phyloP scores from a whole-genome alignment of 1,140 invertebrate genomes.

The Ceratosolen fusciceps region DNA sequence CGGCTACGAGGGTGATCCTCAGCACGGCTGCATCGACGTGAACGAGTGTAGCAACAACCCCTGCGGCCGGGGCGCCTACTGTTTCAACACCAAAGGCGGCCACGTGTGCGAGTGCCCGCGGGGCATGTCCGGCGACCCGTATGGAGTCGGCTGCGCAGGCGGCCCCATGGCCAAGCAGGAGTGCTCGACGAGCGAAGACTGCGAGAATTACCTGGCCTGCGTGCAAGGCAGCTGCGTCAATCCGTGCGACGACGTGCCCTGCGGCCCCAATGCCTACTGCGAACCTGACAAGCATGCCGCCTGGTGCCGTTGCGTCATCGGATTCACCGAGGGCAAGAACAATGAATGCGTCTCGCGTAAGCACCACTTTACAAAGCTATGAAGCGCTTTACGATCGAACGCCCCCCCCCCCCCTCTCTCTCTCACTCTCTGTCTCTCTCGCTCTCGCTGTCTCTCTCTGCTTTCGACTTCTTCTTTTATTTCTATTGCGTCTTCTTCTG shows the following conservation, averaged over 20 bases:
- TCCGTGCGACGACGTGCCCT: conserved; percentile 83
- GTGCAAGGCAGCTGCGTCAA: conserved; percentile 83
- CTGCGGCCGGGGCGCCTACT: conserved; percentile 88
- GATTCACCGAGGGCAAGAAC: conserved; percentile 81
- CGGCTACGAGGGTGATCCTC: conserved; percentile 87
- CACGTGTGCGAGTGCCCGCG: conserved; percentile 88
- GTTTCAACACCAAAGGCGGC: conserved; percentile 87
- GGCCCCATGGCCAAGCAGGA: conserved; percentile 70
- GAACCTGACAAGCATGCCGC: conserved; percentile 90
- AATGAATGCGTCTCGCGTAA: conserved; percentile 86
- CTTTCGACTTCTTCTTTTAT: no score
- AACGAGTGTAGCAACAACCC: conserved; percentile 86
- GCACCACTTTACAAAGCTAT: no score
- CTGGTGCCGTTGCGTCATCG: conserved; percentile 88
- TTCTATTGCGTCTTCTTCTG: no score
- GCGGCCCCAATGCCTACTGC: conserved; percentile 88
- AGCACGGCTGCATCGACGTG: conserved; percentile 85
- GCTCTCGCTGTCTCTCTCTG: no score
- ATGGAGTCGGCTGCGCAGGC: conserved; percentile 82
- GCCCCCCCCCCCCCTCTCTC: no score
- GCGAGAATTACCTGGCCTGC: conserved; percentile 84
- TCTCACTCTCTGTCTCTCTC: no score
- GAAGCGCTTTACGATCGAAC: no score
- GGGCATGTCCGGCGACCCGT: conserved; percentile 87
- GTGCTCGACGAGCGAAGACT: conserved; percentile 82